Conservation (phyloP, 1,140 invertebrate genomes). For the Patella vulgata region DNA sequence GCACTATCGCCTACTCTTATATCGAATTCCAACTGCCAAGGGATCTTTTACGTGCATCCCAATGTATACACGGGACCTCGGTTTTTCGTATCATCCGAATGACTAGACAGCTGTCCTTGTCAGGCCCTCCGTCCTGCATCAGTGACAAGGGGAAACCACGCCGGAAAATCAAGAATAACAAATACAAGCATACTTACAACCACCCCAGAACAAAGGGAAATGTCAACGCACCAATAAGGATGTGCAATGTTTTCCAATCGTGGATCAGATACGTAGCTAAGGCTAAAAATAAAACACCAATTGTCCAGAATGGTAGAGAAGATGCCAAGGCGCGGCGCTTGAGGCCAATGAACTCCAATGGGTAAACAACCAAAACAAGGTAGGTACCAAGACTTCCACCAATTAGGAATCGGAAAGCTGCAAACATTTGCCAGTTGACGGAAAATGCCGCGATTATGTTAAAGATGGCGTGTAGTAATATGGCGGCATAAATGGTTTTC, state of each 20-base stretch:
- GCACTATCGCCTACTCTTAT: too few relatives aligned
- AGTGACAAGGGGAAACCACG: too few relatives aligned
- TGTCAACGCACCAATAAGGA: slow-evolving; percentile 26
- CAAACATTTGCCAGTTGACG: slow-evolving; percentile 49
- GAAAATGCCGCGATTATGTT: slow-evolving; percentile 38
- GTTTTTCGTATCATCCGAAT: too few relatives aligned
- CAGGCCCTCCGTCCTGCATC: too few relatives aligned
- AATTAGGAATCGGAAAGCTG: slow-evolving; percentile 44
- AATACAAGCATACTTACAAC: slow-evolving; percentile 28
- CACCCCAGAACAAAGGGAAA: slow-evolving; percentile 36
- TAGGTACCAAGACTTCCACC: slow-evolving; percentile 30
- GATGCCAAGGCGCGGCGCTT: slow-evolving; percentile 7
- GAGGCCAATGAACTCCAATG: slow-evolving; percentile 17
- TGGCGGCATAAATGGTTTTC: slow-evolving; percentile 32
- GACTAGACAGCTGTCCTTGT: too few relatives aligned
- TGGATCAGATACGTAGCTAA: slow-evolving; percentile 18
- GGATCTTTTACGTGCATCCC: too few relatives aligned
- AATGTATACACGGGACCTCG: too few relatives aligned
- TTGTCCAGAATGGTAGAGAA: slow-evolving; percentile 23
- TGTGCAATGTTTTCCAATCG: slow-evolving; percentile 35
- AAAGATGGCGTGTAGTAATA: slow-evolving; percentile 24
- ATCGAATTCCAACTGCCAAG: too few relatives aligned
- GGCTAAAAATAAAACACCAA: slow-evolving; percentile 17
- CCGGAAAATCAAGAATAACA: too few relatives aligned
- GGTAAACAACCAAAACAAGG: slow-evolving; percentile 21